Evolutionary conservation across 2,888 invertebrate genomes (phyloP), one percentile per base, ranked within the genome.

Genomic region (Tridacna crocea): DNA sequence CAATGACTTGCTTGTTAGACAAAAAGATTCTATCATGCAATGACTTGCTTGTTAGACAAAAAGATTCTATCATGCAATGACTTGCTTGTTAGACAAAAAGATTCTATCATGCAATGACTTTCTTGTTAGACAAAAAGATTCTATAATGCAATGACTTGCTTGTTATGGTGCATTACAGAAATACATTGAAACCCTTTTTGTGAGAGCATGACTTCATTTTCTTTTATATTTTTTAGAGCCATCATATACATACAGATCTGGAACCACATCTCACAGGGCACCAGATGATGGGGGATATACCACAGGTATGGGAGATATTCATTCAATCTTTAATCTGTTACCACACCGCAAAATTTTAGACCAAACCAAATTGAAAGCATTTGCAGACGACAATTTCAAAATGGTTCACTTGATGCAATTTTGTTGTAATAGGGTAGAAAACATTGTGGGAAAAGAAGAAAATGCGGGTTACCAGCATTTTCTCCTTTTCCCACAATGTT

Each of bases 171-270:
- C 36, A 8, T 36, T 8, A 36, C 8, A 4, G 36, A 36, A 8
- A 36, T 36, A 8, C 36, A 36, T 36, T 36, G 3, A 4, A 36
- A 2, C 36, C 36, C 36, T 8, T 36, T 36, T 8, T 36, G 36
- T 8, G 3, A 36, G 36, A 36, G 36, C 8, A 36, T 36, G 36
- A 8, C 36, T n/a, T n/a, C n/a, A n/a, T n/a, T n/a, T n/a, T 36
- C 36, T 36, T 36, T 36, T 36, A 2, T 4, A 36, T 75, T 4
- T 83, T 83, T 51, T 80, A 89, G 89, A 75, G 55, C 89, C 89
- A 22, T 79, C 86, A 17, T 88, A 87, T 60, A 89, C 82, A 22
- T 88, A 89, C 47, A 85, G 82, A 55, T 77, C 87, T 27, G 75
- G 75, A 19, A 82, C 72, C 13, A 72, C 84, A n/a, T 82, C 84